phyloP scores from a whole-genome alignment of 2,888 invertebrate species.

The Drosophila neonasuta region DNA sequence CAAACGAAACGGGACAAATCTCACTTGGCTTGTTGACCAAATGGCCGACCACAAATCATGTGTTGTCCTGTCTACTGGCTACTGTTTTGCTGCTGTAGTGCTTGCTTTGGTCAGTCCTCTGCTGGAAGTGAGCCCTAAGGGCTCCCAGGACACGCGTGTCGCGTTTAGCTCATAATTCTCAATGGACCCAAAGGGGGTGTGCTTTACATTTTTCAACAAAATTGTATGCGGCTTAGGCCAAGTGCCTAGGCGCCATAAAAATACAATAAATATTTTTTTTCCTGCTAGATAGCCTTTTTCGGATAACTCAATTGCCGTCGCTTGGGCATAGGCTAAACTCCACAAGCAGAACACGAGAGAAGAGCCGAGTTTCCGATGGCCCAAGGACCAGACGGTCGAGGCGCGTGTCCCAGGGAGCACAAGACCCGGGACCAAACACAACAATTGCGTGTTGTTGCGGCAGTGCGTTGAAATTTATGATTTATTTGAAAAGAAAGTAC shows the following conservation, averaged over 20 bases:
- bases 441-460: conserved; percentile 48
- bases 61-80: conserved; percentile 14
- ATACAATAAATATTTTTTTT: conserved; percentile 66
- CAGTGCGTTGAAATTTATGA: conserved; percentile 76
- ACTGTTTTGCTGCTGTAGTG: neutral
- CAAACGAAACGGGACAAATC: conserved; percentile 38
- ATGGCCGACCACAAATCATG: conserved; percentile 63
- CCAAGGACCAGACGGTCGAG: neutral
- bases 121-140: conserved; percentile 20
- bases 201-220: conserved; percentile 73
- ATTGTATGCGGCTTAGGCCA: conserved; percentile 59
- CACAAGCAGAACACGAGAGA: conserved; percentile 6
- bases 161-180: conserved; percentile 74
- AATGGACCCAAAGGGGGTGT: conserved; percentile 34
- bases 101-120: conserved; percentile 9
- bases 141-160: conserved; percentile 56
- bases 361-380: neutral
- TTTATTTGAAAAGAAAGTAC: conserved; percentile 77
- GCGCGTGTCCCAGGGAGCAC: neutral
- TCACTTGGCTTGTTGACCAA: conserved; percentile 56
- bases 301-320: conserved; percentile 74
- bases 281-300: conserved; percentile 66
- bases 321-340: conserved; percentile 27
- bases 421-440: conserved; percentile 20
- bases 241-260: conserved; percentile 71